These are phyloP conservation scores for Halictus ligatus DNA, from an alignment of 2,888 invertebrate genomes.

Conservation along the genomic window DNA sequence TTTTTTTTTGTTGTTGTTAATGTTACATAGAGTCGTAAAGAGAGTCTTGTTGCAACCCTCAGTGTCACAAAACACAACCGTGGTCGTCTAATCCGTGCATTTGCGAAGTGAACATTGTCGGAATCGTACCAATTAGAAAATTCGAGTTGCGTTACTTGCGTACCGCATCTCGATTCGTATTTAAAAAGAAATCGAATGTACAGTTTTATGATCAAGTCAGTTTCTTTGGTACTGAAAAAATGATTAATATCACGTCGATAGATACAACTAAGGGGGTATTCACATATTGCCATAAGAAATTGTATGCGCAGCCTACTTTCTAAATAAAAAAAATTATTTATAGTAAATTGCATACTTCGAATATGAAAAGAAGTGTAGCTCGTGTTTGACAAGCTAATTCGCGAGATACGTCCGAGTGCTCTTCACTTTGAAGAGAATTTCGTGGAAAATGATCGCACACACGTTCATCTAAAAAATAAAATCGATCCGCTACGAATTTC, in stretches of 20 bases:
- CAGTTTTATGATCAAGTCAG: constrained; percentile 58
- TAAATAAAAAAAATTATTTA: constrained; percentile 52
- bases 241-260: constrained; percentile 62
- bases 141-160: constrained; percentile 33
- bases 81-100: constrained; percentile 28
- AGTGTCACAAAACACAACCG: constrained; percentile 49
- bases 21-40: constrained; percentile 30
- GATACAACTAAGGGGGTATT: constrained; percentile 56
- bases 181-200: constrained; percentile 59
- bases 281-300: constrained; percentile 54
- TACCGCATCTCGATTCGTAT: constrained; percentile 8
- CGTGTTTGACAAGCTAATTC: constrained; percentile 39
- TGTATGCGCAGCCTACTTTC: constrained; percentile 49
- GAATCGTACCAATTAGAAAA: constrained; percentile 30
- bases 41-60: constrained; percentile 25
- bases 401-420: neutral
- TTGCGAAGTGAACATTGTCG: constrained; percentile 15
- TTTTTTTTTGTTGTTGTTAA: constrained; percentile 25
- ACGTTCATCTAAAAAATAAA: constrained; percentile 42
- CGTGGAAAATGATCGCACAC: constrained; percentile 24
- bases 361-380: constrained; percentile 53
- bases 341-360: constrained; percentile 56
- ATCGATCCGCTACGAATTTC: constrained; percentile 41
- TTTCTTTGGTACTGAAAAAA: constrained; percentile 74
- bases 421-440: constrained; percentile 9